These are phyloP conservation scores for Trypoxylus dichotomus DNA, from an alignment of 1,140 invertebrate species.

Conservation along the genomic window DNA sequence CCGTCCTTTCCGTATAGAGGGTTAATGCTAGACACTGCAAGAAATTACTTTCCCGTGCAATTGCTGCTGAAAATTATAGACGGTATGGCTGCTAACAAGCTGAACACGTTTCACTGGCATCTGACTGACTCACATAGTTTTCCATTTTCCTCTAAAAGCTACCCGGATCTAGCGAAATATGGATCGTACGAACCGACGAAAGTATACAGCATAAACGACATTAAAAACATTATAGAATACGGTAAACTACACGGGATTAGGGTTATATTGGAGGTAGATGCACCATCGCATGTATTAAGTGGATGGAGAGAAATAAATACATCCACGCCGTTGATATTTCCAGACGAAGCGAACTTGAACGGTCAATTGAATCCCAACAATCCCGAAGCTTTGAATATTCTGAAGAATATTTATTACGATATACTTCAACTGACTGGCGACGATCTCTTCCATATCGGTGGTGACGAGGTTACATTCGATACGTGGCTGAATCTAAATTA, in stretches of 20 bases:
- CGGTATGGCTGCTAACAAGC: conserved; percentile 74
- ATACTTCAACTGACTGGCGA: conserved; percentile 59
- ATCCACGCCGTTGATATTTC: background rate
- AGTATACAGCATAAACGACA: conserved; percentile 68
- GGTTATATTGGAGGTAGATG: conserved; percentile 73
- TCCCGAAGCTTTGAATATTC: conserved; percentile 65
- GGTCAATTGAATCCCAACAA: conserved; percentile 75
- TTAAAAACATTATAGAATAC: conserved; percentile 64
- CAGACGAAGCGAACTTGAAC: conserved; percentile 54
- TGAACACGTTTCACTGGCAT: conserved; percentile 86
- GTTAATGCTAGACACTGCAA: conserved; percentile 73
- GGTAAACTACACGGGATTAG: conserved; percentile 70
- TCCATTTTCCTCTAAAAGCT: conserved; percentile 67
- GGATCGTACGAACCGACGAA: conserved; percentile 72
- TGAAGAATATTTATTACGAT: conserved; percentile 66
- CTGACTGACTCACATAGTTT: conserved; percentile 82
- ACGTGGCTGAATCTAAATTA: too few species aligned
- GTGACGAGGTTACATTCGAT: too few species aligned
- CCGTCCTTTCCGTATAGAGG: conserved; percentile 68
- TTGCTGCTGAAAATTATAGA: conserved; percentile 72
- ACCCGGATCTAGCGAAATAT: conserved; percentile 68
- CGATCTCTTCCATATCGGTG: too few species aligned
- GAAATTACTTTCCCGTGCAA: conserved; percentile 70
- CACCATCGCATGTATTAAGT: conserved; percentile 76
- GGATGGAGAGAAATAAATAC: conserved; percentile 59